A percentile compares a stretch with the other conserved stretches of the same genome.
phyloP scores from a whole-genome alignment of 1,140 invertebrate genomes.

The Probaryconus sp. region DNA sequence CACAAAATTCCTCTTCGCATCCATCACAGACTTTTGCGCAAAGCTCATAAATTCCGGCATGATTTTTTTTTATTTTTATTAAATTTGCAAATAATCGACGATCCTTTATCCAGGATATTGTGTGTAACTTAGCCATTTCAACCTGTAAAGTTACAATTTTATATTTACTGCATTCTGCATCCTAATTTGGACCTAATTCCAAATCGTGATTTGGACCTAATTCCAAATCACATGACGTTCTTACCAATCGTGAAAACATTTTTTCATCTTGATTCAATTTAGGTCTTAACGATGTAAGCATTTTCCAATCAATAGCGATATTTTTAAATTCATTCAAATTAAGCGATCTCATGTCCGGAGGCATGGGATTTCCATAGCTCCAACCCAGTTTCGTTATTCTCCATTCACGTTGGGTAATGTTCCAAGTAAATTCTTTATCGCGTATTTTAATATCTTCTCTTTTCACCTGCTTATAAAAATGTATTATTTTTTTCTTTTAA shows the following conservation, averaged over 20 bases:
- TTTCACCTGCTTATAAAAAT: constrained; percentile 70
- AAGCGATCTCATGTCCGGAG: constrained; percentile 87
- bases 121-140: constrained; percentile 87
- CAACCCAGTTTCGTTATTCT: constrained; percentile 81
- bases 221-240: too few species aligned
- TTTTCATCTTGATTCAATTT: constrained; percentile 91
- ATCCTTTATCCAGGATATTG: constrained; percentile 83
- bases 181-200: too few species aligned
- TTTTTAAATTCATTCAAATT: constrained; percentile 88
- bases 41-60: constrained; percentile 87
- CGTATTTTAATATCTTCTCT: constrained; percentile 76
- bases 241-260: constrained; percentile 85
- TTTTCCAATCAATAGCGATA: constrained; percentile 95
- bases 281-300: constrained; percentile 91
- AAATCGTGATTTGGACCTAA: too few species aligned
- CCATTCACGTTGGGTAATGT: constrained; percentile 83
- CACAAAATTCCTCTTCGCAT: constrained; percentile 92
- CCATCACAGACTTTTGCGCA: constrained; percentile 85
- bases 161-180: constrained; percentile 9
- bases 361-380: constrained; percentile 88
- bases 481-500: background rate
- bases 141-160: constrained; percentile 77
- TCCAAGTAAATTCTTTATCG: constrained; percentile 81
- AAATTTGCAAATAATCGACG: constrained; percentile 81
- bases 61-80: constrained; percentile 86